A percentile compares a stretch with the other conserved stretches of the same genome.
phyloP scores from a whole-genome alignment of 2,797 vertebrate genomes.

The Bovichtus diacanthus region DNA sequence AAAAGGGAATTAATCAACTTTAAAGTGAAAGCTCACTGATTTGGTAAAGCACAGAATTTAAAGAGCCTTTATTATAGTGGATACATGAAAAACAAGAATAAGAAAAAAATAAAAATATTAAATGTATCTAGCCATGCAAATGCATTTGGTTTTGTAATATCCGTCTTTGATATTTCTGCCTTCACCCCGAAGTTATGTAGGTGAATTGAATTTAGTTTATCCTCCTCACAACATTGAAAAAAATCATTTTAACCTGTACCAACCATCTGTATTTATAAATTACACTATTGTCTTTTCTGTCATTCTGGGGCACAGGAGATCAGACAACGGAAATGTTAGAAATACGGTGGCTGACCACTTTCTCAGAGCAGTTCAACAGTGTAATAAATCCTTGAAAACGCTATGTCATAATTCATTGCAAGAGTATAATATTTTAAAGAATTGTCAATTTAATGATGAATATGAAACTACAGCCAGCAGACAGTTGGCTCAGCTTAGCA shows the following conservation, averaged over 20 bases:
- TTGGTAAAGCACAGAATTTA: background rate
- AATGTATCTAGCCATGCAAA: background rate
- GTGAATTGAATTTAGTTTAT: background rate
- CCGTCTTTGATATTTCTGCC: background rate
- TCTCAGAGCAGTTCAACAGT: background rate
- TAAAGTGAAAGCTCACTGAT: background rate
- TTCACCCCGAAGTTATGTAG: background rate
- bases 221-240: background rate
- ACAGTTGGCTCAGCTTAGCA: background rate
- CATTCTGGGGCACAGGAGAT: background rate
- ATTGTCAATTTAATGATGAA: background rate
- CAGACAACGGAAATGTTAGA: background rate
- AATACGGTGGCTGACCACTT: background rate
- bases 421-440: background rate
- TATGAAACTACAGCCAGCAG: too few relatives aligned
- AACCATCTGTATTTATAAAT: background rate
- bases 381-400: background rate
- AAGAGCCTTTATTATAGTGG: background rate
- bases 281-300: background rate
- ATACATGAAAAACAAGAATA: constrained; percentile 1
- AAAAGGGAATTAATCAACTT: background rate
- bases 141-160: background rate
- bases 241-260: background rate
- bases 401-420: background rate
- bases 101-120: background rate